phyloP scores from a whole-genome alignment of 2,797 vertebrate genomes.

The Microctenopoma lineatum region DNA sequence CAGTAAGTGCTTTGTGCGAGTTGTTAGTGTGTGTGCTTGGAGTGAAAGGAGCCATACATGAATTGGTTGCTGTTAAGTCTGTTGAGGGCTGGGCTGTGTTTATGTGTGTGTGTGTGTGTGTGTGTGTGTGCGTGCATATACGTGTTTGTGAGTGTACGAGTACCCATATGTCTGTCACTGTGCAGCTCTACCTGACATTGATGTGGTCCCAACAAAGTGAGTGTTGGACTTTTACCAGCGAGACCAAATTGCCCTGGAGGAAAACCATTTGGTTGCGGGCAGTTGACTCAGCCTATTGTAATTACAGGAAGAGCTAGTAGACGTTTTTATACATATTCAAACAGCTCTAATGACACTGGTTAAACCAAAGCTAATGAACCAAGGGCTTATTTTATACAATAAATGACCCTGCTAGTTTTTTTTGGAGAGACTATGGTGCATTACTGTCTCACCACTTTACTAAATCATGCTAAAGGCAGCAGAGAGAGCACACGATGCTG shows the following conservation, averaged over 20 bases:
- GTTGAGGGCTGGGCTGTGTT: conserved; percentile 45
- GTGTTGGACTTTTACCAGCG: conserved; percentile 58
- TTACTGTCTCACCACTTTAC: conserved; percentile 44
- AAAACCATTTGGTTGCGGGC: conserved; percentile 61
- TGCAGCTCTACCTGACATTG: conserved; percentile 51
- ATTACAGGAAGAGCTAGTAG: conserved; percentile 57
- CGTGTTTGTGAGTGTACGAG: conserved; percentile 15
- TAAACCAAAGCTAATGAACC: conserved; percentile 52
- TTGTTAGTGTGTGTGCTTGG: conserved; percentile 22
- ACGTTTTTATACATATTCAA: conserved; percentile 44
- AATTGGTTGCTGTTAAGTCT: conserved; percentile 67
- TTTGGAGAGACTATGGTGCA: conserved; percentile 44
- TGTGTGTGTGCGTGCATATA: conserved; percentile 31
- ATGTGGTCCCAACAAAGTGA: conserved; percentile 66
- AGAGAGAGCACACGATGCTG: conserved; percentile 34
- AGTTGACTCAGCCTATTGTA: conserved; percentile 50
- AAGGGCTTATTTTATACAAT: conserved; percentile 13
- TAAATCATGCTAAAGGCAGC: conserved; percentile 30
- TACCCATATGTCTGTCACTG: conserved; percentile 51
- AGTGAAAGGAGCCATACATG: conserved; percentile 76
- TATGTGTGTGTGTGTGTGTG: conserved; percentile 1
- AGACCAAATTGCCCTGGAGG: conserved; percentile 60
- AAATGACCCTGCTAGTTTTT: conserved; percentile 35
- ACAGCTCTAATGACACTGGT: conserved; percentile 43
- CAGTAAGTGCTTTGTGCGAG: conserved; percentile 52